These are phyloP conservation scores for Rhinoraja longicauda DNA, from an alignment of 2,797 vertebrate genomes.

Conservation along the genomic window DNA sequence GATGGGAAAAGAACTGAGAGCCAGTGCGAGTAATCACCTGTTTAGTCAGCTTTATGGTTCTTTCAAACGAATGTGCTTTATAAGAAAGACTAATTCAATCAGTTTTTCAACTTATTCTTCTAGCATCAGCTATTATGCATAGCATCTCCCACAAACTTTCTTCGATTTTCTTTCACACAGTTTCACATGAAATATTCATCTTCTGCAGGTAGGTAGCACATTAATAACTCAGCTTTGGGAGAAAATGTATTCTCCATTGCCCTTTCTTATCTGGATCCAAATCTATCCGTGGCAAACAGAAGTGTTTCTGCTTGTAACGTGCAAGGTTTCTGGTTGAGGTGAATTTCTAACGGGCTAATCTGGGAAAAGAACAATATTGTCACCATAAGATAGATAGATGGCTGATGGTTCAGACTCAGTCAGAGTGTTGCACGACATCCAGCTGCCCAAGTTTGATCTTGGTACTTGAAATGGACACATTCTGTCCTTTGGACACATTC, in stretches of 20 bases:
- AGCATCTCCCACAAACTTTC: background rate
- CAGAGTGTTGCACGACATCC: background rate
- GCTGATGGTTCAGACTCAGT: background rate
- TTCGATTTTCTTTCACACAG: background rate
- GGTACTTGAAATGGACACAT: background rate
- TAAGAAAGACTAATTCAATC: background rate
- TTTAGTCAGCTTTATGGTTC: background rate
- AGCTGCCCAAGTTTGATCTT: background rate
- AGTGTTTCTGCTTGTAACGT: background rate
- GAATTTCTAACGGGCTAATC: background rate
- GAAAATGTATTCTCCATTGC: background rate
- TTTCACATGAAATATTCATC: background rate
- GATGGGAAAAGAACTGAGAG: background rate
- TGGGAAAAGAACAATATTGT: background rate
- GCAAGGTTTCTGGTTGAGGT: background rate
- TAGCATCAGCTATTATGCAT: background rate
- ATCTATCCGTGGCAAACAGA: background rate
- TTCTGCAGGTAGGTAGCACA: background rate
- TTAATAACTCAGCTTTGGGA: background rate
- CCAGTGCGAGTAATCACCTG: background rate
- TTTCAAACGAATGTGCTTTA: background rate
- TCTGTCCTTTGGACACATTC: too few relatives aligned
- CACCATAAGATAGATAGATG: background rate
- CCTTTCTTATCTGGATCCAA: background rate
- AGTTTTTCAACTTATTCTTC: background rate